Evolutionary conservation across 2,888 invertebrate species (phyloP).

Genomic region (Tetheella fluctuosa): DNA sequence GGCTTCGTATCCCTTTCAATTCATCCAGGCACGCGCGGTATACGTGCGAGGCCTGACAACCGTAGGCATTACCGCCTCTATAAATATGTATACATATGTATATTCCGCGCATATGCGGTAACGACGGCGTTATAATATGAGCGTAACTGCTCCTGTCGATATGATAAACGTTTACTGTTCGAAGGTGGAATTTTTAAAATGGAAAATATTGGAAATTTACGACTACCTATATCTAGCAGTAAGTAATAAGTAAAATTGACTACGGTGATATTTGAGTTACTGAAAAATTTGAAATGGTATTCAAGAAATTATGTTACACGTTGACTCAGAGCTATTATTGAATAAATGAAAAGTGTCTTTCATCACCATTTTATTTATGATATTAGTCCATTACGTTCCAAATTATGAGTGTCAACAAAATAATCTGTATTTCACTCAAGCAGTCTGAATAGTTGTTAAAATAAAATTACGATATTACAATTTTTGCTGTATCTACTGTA

Average conservation of each 20-base stretch:
- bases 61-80: constrained; percentile 47
- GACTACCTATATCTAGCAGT: background rate
- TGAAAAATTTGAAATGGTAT: too few relatives aligned
- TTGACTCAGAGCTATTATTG: too few relatives aligned
- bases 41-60: constrained; percentile 63
- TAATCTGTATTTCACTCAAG: background rate
- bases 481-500: too few relatives aligned
- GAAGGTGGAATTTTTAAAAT: constrained; percentile 10
- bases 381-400: background rate
- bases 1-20: constrained; percentile 53
- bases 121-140: constrained; percentile 53
- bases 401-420: background rate
- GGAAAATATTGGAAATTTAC: background rate
- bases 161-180: constrained; percentile 49
- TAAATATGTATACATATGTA: constrained; percentile 49
- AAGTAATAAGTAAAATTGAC: background rate
- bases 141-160: constrained; percentile 44
- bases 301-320: too few relatives aligned
- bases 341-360: too few relatives aligned
- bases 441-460: background rate
- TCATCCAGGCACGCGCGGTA: constrained; percentile 58
- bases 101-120: constrained; percentile 44
- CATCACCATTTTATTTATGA: too few relatives aligned
- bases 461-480: too few relatives aligned
- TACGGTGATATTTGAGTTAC: background rate